Evolutionary conservation across 2,113 vertebrate species (phyloP).

Genomic region (Brienomyrus longianalis): DNA sequence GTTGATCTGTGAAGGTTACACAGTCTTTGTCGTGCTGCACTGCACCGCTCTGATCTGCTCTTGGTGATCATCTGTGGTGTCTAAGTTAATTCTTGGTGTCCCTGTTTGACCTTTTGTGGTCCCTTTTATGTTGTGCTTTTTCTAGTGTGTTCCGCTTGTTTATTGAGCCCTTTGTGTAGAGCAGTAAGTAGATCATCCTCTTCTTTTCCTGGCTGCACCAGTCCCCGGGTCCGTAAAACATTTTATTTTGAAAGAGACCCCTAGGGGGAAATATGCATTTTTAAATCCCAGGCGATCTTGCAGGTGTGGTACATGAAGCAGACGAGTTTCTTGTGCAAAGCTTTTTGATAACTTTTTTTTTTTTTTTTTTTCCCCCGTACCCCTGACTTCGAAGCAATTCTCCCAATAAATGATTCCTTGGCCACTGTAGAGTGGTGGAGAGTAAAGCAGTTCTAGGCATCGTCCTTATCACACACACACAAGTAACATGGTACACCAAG

Average conservation of each 20-base stretch:
- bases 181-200: too few relatives aligned
- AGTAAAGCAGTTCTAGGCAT: not conserved
- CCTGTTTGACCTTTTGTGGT: too few relatives aligned
- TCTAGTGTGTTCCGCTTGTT: too few relatives aligned
- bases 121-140: too few relatives aligned
- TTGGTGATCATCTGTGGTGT: too few relatives aligned
- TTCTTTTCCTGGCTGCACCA: not conserved
- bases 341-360: not conserved
- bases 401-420: not conserved
- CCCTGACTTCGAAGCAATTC: not conserved
- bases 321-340: not conserved
- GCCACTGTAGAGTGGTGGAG: not conserved
- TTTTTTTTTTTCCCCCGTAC: not conserved
- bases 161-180: too few relatives aligned
- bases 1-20: too few relatives aligned
- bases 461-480: not conserved
- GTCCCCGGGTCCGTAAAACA: not conserved
- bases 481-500: not conserved
- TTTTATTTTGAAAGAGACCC: not conserved
- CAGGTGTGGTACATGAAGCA: not conserved
- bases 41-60: too few relatives aligned
- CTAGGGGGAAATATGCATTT: not conserved
- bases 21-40: too few relatives aligned
- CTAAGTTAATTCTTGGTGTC: too few relatives aligned
- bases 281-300: not conserved